Percentiles rank a stretch among this genome's conserved stretches.
Conservation (phyloP, 2,113 vertebrate genomes). For the Mirza zaza region DNA sequence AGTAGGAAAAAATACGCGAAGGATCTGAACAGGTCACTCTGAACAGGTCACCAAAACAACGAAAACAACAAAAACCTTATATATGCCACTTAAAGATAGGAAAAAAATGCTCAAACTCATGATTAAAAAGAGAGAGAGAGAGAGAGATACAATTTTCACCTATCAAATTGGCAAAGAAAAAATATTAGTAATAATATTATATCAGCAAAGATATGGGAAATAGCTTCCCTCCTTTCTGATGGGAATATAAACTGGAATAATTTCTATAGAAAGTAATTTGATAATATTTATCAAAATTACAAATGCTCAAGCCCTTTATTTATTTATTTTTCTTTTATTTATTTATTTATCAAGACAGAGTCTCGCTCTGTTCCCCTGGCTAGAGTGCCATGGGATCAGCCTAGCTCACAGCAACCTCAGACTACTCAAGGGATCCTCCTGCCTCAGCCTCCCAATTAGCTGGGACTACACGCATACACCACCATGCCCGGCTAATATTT, state of each 20-base stretch:
- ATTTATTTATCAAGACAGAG: too few species aligned
- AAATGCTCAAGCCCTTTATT: background rate
- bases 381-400: too few species aligned
- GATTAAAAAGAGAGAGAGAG: too few species aligned
- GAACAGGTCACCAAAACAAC: background rate
- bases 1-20: background rate
- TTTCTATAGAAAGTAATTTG: background rate
- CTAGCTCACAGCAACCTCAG: too few species aligned
- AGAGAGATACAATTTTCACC: background rate
- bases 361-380: too few species aligned
- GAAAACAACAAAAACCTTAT: background rate
- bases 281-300: slow-evolving; percentile 5
- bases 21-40: background rate
- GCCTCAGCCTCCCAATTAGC: too few species aligned
- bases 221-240: background rate
- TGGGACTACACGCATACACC: too few species aligned
- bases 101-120: background rate
- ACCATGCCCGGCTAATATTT: too few species aligned
- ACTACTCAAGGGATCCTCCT: too few species aligned
- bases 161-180: slow-evolving; percentile 12
- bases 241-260: background rate
- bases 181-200: background rate
- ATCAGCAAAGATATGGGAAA: background rate
- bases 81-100: background rate
- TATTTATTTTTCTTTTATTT: too few species aligned